These are phyloP conservation scores for Andrena cerasifolii DNA, from an alignment of 1,140 invertebrate species.

Conservation along the genomic window DNA sequence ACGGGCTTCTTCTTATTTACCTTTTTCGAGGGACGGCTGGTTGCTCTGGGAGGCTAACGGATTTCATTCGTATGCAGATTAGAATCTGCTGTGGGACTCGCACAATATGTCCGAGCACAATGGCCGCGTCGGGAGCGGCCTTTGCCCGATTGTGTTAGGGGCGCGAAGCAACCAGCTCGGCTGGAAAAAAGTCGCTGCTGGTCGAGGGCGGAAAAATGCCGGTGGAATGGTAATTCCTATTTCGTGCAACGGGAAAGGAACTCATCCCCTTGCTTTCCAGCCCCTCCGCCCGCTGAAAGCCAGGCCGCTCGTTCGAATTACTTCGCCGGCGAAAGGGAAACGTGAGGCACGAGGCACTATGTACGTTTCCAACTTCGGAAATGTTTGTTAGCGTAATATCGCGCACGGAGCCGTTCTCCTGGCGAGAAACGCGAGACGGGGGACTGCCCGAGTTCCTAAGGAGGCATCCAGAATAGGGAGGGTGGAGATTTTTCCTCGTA, in stretches of 20 bases:
- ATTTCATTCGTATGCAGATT: constrained; percentile 52
- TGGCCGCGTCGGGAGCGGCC: neutral
- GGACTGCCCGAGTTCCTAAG: neutral
- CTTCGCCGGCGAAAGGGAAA: neutral
- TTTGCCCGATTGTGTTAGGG: constrained; percentile 20
- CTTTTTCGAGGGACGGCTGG: neutral
- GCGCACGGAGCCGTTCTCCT: neutral
- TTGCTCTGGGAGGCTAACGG: constrained; percentile 29
- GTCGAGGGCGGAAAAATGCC: constrained; percentile 19
- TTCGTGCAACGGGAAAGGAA: neutral
- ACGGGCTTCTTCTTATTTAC: constrained; percentile 16
- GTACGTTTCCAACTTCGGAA: neutral
- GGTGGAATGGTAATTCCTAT: constrained; percentile 23
- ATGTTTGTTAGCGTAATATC: neutral
- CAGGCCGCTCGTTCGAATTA: neutral
- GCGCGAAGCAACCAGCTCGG: neutral
- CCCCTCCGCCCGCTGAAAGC: no score
- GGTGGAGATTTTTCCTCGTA: no score
- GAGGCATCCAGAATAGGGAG: neutral
- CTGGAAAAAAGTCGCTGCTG: constrained; percentile 27
- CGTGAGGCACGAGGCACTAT: no score
- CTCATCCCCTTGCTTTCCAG: no score
- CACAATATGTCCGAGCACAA: constrained; percentile 3
- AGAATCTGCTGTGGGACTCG: neutral
- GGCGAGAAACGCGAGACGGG: neutral